Base-by-base conservation (phyloP, 2,797 vertebrate genomes). In the Anisognathus igniventris region DNA sequence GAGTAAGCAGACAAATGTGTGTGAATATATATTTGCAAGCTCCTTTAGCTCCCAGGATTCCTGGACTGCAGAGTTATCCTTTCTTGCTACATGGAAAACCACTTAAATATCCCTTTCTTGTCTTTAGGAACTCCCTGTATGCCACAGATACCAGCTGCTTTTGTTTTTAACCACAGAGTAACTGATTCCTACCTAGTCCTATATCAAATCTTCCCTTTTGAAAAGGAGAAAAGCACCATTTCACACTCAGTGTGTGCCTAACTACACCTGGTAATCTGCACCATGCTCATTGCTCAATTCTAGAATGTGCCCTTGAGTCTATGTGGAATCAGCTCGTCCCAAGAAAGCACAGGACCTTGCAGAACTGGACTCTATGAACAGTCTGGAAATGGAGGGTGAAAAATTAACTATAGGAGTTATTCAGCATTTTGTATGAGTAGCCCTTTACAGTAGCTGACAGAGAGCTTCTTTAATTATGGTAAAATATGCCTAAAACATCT, bases 401-500 rank as follows among this genome's bases (percentile, higher is more conserved):
- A 95, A 89, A 81, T 27, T 33, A 45, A 60, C 33, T 54, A 53
- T 9, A 61, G 30, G 35, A 75, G 54, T 83, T 64, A 62, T 16
- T 73, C 51, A 39, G 30, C 15, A 39, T 61, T 86, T 88, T 60
- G 10, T 33, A 72, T 23, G 17, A 42, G 31, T 58, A 86, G 33
- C 53, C 8, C 51, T 35, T 82, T 42, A 54, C 0, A 71, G 53
- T 10, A 20, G 21, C 64, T 89, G 77, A 87, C 25, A 67, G 45
- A 80, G n/a, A 45, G 14, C 30, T 73, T 31, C 30, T 87, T 74
- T 72, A 58, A 33, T 76, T 65, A 35, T 31, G 18, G 35, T 56
- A 83, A 83, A 42, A 73, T 27, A 40, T 42, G 9, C 44, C 65
- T 82, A 85, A 93, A 94, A 84, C 9, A 77, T 54, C n/a, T 62